A percentile compares a stretch with the other conserved stretches of the same genome.
Conservation (phyloP, 2,113 vertebrate species). For the Emydocephalus ijimae region DNA sequence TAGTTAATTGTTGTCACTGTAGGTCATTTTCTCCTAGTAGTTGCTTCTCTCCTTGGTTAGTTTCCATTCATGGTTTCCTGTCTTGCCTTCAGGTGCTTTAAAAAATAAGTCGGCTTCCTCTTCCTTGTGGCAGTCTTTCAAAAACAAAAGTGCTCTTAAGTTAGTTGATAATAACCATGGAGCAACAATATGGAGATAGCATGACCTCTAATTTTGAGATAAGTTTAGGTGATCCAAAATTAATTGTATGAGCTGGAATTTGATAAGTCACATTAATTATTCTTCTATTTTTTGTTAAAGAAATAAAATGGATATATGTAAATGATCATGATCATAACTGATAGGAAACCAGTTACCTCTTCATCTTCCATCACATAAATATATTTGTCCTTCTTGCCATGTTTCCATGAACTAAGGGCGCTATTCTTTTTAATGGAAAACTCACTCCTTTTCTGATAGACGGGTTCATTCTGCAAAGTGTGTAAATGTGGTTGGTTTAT, state of each 20-base stretch:
- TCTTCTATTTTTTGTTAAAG: background rate
- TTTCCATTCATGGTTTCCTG: background rate
- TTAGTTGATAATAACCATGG: background rate
- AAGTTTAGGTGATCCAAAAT: background rate
- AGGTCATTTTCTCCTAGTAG: background rate
- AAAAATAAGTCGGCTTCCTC: background rate
- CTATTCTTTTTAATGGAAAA: background rate
- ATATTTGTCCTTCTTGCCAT: background rate
- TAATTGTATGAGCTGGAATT: background rate
- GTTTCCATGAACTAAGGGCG: background rate
- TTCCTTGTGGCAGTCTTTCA: background rate
- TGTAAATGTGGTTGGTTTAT: background rate
- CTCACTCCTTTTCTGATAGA: background rate
- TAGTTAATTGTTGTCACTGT: background rate
- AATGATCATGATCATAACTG: background rate
- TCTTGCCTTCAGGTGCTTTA: background rate
- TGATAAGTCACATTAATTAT: background rate
- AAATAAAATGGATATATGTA: background rate
- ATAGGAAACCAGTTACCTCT: background rate
- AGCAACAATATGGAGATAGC: background rate
- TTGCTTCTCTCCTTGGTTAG: background rate
- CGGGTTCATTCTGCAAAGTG: background rate
- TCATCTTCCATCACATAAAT: background rate
- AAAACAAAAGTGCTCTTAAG: background rate
- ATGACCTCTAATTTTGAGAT: too few relatives aligned